phyloP scores from a whole-genome alignment of 2,888 invertebrate species.

The Tetramorium bicarinatum region DNA sequence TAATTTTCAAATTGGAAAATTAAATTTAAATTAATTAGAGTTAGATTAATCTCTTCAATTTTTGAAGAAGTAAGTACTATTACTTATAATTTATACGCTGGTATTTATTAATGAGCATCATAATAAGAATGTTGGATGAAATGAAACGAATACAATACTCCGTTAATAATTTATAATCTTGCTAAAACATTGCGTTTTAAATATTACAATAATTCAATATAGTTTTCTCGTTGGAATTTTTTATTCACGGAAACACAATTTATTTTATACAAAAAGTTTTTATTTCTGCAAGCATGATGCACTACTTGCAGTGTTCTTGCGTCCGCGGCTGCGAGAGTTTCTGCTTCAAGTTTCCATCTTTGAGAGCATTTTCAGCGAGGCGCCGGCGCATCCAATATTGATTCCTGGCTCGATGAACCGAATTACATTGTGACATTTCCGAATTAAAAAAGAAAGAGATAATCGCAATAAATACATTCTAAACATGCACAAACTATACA shows the following conservation, averaged over 20 bases:
- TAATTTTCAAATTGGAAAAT: neutral
- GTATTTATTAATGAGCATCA: neutral
- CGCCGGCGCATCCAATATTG: constrained; percentile 70
- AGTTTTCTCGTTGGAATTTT: neutral
- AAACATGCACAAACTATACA: neutral
- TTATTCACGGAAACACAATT: neutral
- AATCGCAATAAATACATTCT: neutral
- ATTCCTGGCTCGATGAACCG: constrained; percentile 61
- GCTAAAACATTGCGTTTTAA: neutral
- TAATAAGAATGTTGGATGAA: neutral
- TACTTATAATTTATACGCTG: neutral
- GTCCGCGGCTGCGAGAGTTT: neutral
- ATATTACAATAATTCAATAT: neutral
- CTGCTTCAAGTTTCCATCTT: constrained; percentile 38
- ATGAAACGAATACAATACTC: neutral
- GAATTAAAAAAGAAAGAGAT: neutral
- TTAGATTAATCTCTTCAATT: neutral
- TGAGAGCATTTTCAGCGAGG: constrained; percentile 44
- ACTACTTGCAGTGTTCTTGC: too few species aligned
- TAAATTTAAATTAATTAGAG: neutral
- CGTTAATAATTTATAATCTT: neutral
- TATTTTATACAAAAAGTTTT: neutral
- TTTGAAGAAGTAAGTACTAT: neutral
- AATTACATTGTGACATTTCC: constrained; percentile 54
- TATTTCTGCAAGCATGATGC: neutral